Conservation (phyloP, 2,888 invertebrate species). For the Mythimna ferrago region DNA sequence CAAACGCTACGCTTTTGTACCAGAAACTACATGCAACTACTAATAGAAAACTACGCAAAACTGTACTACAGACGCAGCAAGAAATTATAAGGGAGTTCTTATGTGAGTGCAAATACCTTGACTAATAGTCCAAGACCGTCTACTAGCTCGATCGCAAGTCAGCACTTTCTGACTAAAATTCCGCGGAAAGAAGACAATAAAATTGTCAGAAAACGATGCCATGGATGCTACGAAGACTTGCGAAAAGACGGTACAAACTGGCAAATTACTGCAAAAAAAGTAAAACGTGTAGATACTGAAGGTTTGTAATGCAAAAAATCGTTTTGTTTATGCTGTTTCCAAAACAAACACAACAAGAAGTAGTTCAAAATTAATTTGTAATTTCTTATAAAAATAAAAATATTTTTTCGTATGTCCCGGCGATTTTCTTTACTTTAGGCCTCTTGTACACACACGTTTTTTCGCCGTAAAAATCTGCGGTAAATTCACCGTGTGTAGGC, state of each 20-base stretch:
- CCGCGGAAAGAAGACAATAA: constrained; percentile 49
- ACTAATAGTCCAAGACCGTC: constrained; percentile 49
- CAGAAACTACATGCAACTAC: constrained; percentile 51
- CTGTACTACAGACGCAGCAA: constrained; percentile 43
- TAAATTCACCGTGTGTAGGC: constrained; percentile 53
- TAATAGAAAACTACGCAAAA: constrained; percentile 29
- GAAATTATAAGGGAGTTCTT: constrained; percentile 44
- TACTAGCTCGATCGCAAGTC: constrained; percentile 50
- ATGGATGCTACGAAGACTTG: constrained; percentile 52
- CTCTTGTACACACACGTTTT: constrained; percentile 1
- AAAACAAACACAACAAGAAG: constrained; percentile 14
- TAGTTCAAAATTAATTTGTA: background rate
- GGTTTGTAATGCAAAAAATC: constrained; percentile 58
- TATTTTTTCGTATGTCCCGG: constrained; percentile 45
- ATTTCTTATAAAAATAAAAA: constrained; percentile 7
- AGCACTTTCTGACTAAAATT: constrained; percentile 51
- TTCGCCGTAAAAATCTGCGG: constrained; percentile 53
- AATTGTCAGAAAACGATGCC: constrained; percentile 54
- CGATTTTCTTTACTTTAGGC: constrained; percentile 37
- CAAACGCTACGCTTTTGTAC: constrained; percentile 54
- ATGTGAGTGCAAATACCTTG: constrained; percentile 47
- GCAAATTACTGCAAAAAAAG: constrained; percentile 52
- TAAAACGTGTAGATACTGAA: constrained; percentile 54
- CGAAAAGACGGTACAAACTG: constrained; percentile 42
- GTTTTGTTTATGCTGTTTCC: constrained; percentile 44